These are phyloP conservation scores for Typhlomys cinereus DNA, from an alignment of 2,113 vertebrate genomes.

Conservation along the genomic window DNA sequence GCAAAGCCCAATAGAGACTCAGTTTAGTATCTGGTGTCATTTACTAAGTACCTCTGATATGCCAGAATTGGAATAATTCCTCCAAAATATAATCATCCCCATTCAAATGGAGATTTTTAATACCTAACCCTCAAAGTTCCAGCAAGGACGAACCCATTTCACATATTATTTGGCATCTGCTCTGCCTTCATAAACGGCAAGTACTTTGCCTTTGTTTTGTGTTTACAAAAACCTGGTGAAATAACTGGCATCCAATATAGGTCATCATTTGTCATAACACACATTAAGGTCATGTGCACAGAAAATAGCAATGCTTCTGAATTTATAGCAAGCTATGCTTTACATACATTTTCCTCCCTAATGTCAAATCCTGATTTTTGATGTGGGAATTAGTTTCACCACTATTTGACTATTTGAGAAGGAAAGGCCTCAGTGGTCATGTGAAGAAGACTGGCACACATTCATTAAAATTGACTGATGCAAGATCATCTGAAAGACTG, in stretches of 20 bases:
- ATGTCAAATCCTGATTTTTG: slow-evolving; percentile 54
- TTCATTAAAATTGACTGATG: not conserved
- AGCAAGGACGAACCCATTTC: not conserved
- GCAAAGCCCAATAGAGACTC: not conserved
- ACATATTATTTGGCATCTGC: not conserved
- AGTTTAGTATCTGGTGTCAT: not conserved
- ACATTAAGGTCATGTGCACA: slow-evolving; percentile 20
- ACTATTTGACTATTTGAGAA: slow-evolving; percentile 18
- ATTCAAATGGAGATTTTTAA: not conserved
- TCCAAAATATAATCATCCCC: not conserved
- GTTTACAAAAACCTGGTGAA: not conserved
- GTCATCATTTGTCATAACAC: slow-evolving; percentile 24
- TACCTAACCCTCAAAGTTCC: not conserved
- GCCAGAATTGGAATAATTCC: not conserved
- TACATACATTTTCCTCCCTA: slow-evolving; percentile 34
- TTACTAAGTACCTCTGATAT: not conserved
- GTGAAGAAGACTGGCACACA: not conserved
- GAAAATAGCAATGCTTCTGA: slow-evolving; percentile 17
- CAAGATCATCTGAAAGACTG: not conserved
- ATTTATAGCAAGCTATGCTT: slow-evolving; percentile 15
- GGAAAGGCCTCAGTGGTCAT: not conserved
- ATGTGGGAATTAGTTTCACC: slow-evolving; percentile 28
- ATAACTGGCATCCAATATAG: not conserved
- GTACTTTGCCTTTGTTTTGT: not conserved
- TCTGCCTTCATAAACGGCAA: not conserved